Evolutionary conservation across 2,888 invertebrate genomes (phyloP).

Genomic region (Elysia crispata): DNA sequence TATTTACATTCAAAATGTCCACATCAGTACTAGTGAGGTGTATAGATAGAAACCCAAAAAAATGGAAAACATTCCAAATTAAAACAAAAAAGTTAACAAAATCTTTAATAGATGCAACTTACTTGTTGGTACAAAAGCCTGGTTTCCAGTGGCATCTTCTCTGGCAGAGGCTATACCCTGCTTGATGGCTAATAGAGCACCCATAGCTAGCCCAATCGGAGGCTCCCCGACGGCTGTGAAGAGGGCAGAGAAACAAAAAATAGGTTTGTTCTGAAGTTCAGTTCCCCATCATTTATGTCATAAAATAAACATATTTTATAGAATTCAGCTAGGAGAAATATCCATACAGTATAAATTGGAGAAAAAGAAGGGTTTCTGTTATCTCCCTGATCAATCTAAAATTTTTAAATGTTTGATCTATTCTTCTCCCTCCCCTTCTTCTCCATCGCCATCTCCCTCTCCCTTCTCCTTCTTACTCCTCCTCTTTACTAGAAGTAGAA

Average conservation of each 20-base stretch:
- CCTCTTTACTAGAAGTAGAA: no score
- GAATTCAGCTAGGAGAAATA: no score
- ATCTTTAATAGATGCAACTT: slow-evolving; percentile 32
- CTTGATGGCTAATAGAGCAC: slow-evolving; percentile 50
- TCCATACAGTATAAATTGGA: not conserved
- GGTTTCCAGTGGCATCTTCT: slow-evolving; percentile 46
- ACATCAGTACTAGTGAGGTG: no score
- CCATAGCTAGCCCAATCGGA: slow-evolving; percentile 47
- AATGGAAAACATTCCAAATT: not conserved
- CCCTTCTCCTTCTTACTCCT: no score
- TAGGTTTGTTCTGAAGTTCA: not conserved
- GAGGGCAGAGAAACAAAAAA: not conserved
- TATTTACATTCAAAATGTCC: not conserved
- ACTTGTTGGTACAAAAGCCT: slow-evolving; percentile 47
- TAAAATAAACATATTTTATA: no score
- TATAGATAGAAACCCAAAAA: slow-evolving; percentile 6
- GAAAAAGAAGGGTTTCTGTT: not conserved
- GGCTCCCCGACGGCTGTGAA: slow-evolving; percentile 51
- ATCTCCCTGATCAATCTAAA: not conserved
- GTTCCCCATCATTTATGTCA: not conserved
- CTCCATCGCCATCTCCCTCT: no score
- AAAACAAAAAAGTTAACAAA: not conserved
- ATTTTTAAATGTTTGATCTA: no score
- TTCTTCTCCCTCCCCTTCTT: no score
- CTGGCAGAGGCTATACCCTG: slow-evolving; percentile 37